Evolutionary conservation across 2,888 invertebrate genomes (phyloP), one percentile per base, ranked within the genome.

Genomic region (Myopa testacea): DNA sequence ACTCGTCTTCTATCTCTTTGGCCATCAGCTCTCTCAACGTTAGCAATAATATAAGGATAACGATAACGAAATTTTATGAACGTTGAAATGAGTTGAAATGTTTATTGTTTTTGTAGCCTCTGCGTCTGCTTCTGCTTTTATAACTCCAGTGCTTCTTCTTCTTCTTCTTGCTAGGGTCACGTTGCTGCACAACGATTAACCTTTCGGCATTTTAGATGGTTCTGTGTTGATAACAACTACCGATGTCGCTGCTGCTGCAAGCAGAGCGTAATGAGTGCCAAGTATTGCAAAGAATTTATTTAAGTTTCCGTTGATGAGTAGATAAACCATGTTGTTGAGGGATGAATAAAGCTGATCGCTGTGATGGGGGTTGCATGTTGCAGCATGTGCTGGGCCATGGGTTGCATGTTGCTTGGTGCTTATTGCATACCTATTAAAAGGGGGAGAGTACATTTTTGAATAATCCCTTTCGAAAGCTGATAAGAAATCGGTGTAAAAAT

Each of bases 61-160:
- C 65, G 75, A 75, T 75, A 75, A 75, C 67, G 52, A 67, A 67
- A 75, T 65, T 67, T 75, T 75, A 75, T 67, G 75, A 67, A 67
- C 67, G 75, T n/a, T 75, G 75, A 65, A 75, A 81, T 75, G 80
- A 80, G 80, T 79, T 84, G 83, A 82, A 87, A 85, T 83, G 86
- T 87, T 87, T 86, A 86, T 87, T 85, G 83, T 85, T 85, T 85
- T 85, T 75, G 38, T 38, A 52, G 40, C 52, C n/a, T 52, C 58
- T 58, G 72, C 37, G 8, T 14, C 19, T 16, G 50, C 52, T 45
- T 52, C 50, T 45, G n/a, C 26, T 8, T 14, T 67, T 52, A 45
- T 65, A 52, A n/a, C 37, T 19, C 14, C n/a, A n/a, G 16, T 45
- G 58, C 52, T 68, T 34, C 14, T 75, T 52, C 50, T 34, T 52